These are phyloP conservation scores for Octodonta nipae DNA, from an alignment of 2,888 invertebrate species.

Conservation along the genomic window DNA sequence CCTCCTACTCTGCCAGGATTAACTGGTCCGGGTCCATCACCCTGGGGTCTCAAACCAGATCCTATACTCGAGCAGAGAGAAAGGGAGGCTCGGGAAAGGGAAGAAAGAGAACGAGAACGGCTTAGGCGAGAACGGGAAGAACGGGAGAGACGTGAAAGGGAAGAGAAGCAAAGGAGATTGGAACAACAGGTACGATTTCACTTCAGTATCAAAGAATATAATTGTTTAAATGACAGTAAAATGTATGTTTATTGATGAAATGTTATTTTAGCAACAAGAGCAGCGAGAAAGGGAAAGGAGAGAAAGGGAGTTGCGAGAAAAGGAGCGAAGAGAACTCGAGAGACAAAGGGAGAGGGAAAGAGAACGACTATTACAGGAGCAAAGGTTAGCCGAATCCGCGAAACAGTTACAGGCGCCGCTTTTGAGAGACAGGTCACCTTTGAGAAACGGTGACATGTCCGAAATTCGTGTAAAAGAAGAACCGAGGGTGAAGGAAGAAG, in stretches of 20 bases:
- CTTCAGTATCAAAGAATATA: no score
- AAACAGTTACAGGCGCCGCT: constrained; percentile 35
- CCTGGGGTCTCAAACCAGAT: constrained; percentile 56
- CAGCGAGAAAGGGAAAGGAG: constrained; percentile 38
- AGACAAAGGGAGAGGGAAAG: constrained; percentile 46
- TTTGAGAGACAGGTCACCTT: constrained; percentile 56
- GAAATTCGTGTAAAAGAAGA: constrained; percentile 51
- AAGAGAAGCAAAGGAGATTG: constrained; percentile 36
- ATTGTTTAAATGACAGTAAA: no score
- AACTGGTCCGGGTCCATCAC: constrained; percentile 33
- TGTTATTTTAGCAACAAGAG: constrained; percentile 23
- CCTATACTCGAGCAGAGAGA: constrained; percentile 43
- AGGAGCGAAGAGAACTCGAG: constrained; percentile 45
- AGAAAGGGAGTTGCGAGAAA: constrained; percentile 40
- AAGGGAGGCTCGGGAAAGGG: constrained; percentile 48
- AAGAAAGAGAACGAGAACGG: constrained; percentile 43
- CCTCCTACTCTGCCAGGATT: constrained; percentile 35
- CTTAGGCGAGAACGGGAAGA: constrained; percentile 44
- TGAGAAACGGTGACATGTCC: constrained; percentile 51
- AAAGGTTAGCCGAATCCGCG: constrained; percentile 37
- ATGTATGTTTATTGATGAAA: no score
- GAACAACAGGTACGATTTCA: constrained; percentile 36
- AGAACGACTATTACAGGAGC: constrained; percentile 45
- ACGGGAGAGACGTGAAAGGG: constrained; percentile 44
- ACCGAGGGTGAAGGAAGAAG: constrained; percentile 40